Evolutionary conservation across 2,113 vertebrate genomes (phyloP).

Genomic region (Neodontobutis hainanensis): DNA sequence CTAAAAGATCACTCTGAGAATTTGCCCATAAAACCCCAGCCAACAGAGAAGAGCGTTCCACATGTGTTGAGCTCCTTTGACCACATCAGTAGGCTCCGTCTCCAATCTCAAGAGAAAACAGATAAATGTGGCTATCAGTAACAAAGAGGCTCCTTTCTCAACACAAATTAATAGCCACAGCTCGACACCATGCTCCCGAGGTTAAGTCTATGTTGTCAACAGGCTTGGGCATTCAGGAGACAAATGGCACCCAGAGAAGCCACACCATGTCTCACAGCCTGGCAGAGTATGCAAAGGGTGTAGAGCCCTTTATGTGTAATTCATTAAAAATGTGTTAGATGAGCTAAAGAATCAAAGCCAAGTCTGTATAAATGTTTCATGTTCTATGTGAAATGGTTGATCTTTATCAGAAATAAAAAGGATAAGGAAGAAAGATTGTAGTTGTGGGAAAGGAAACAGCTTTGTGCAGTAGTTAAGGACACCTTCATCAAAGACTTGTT

Average conservation of each 20-base stretch:
- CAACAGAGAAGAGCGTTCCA: neutral
- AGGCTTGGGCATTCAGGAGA: conserved; percentile 55
- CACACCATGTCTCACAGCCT: conserved; percentile 35
- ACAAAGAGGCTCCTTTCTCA: conserved; percentile 52
- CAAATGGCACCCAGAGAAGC: conserved; percentile 59
- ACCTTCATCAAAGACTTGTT: conserved; percentile 38
- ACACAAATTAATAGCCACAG: conserved; percentile 61
- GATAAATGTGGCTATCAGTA: conserved; percentile 54
- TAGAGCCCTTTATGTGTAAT: conserved; percentile 10
- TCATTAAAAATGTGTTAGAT: conserved; percentile 11
- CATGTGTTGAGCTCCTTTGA: conserved; percentile 15
- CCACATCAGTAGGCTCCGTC: conserved; percentile 43
- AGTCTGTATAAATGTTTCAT: conserved; percentile 11
- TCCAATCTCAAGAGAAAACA: conserved; percentile 35
- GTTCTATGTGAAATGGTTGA: conserved; percentile 26
- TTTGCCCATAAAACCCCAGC: neutral
- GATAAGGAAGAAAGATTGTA: conserved; percentile 14
- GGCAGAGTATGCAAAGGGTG: neutral
- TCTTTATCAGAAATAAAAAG: conserved; percentile 28
- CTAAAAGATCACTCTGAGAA: neutral
- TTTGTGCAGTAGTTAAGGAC: conserved; percentile 20
- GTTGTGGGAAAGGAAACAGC: conserved; percentile 34
- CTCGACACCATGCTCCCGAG: conserved; percentile 53
- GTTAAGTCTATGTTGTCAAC: conserved; percentile 75
- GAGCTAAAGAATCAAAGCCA: conserved; percentile 12